Base-by-base conservation (phyloP, 2,888 invertebrate species). In the Eristalis pertinax region DNA sequence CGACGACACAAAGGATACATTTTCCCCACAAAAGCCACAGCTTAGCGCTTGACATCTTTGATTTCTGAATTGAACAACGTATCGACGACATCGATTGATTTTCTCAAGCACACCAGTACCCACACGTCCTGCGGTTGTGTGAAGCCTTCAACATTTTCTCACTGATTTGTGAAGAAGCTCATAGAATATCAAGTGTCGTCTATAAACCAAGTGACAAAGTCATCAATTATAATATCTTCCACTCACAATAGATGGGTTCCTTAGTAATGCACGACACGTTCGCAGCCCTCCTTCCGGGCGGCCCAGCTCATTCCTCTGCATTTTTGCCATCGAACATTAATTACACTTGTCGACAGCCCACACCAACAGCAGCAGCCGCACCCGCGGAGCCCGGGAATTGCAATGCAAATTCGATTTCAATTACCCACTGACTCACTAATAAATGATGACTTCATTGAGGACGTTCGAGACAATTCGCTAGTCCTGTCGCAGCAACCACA, bases 361-460 rank as follows among this genome's bases (percentile, higher is more conserved):
- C 10, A 1, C 41, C 5, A 26, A 2, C 1, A 22, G 15, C 60
- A 26, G 26, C 5, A 26, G 2, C 1, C 29, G n/a, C 60, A 22
- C 22, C 24, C 41, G 38, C 68, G 64, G 76, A 56, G 35, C 10
- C 60, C 70, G 43, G 15, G 22, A 83, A 76, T 29, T 50, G 62
- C 75, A 86, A 83, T 86, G 83, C 83, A 79, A 83, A 86, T 43
- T 69, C 69, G 35, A 86, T 82, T 82, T 78, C 60, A 62, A 78
- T 74, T 86, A 67, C 72, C 74, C 78, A 72, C 26, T 64, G 65
- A 65, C 69, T 13, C 22, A 19, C 62, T 78, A 75, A 83, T 82
- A 78, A 86, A 78, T 86, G 78, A 82, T 67, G 86, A 78, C 62
- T 83, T 72, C 74, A 84, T 58, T 75, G 75, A 65, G 50, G 56